Evolutionary conservation across 2,797 vertebrate species (phyloP), one percentile per base, ranked within the genome.

Genomic region (Microtus californicus): DNA sequence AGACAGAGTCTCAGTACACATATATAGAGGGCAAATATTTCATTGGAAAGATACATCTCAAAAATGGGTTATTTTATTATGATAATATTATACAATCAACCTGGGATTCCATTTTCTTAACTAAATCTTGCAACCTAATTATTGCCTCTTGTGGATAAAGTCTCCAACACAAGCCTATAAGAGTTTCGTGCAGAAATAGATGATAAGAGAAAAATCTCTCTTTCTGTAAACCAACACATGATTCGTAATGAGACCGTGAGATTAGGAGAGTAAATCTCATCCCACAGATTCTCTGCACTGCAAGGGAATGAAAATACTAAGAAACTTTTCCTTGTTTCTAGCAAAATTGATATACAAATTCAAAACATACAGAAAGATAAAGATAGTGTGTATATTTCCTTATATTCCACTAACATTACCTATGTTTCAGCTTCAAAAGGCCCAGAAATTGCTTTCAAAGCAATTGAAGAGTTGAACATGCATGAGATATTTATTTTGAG

Each of bases 41-140:
- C 54, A 87, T 34, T 23, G 37, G 11, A 74, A 19, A 54, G 11
- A 78, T 3, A 34, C 69, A 27, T 43, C 54, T 5, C 37, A 79
- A 90, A 89, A 34, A 34, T 74, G 29, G 61, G 6, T n/a, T 43
- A n/a, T 90, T 43, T 86, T 29, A 81, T 7, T n/a, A 87, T 92
- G 59, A 95, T 87, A 80, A 59, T 7, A 91, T 93, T 92, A 6
- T 45, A 31, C 5, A 37, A 81, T 95, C 74, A 86, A 67, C n/a
- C 13, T 4, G 6, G 6, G 21, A 2, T 45, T 1, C 9, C 67
- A 2, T 67, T 34, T 54, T 87, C 54, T 81, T 89, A 63, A 5
- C 10, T 92, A 69, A 63, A 88, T 51, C 14, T 93, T 25, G 29
- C 27, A 78, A 23, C 1, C 5, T 27, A 65, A 17, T 8, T 0